These are phyloP conservation scores for Lycorma delicatula DNA, from an alignment of 1,140 invertebrate genomes.

Conservation along the genomic window DNA sequence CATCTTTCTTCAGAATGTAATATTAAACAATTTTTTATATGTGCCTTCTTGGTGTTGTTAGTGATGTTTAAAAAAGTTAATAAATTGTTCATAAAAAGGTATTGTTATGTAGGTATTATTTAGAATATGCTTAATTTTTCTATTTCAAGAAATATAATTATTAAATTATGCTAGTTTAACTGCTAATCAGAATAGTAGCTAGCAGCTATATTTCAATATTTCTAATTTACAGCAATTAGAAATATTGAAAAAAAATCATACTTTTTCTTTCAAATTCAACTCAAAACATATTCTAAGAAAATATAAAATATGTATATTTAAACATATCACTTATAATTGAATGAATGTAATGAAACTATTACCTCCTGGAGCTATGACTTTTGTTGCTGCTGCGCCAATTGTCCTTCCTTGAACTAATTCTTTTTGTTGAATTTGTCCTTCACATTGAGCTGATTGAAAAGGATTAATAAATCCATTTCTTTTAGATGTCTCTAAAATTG, in stretches of 20 bases:
- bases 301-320: background rate
- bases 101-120: too few relatives aligned
- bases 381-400: conserved; percentile 49
- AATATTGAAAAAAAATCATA: background rate
- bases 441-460: conserved; percentile 42
- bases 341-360: too few relatives aligned
- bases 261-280: background rate
- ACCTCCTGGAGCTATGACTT: conserved; percentile 38
- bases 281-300: background rate
- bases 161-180: too few relatives aligned
- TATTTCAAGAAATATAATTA: too few relatives aligned
- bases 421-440: conserved; percentile 39
- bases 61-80: too few relatives aligned
- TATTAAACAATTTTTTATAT: too few relatives aligned
- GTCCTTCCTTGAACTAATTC: conserved; percentile 43
- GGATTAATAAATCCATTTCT: conserved; percentile 61
- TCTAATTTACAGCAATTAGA: background rate
- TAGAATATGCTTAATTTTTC: too few relatives aligned
- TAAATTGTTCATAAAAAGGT: too few relatives aligned
- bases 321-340: too few relatives aligned
- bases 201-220: background rate
- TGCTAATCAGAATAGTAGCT: background rate
- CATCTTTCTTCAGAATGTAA: too few relatives aligned
- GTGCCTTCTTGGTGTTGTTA: too few relatives aligned
- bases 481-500: conserved; percentile 60